phyloP scores from a whole-genome alignment of 1,140 invertebrate genomes.

The Drosophila dunni region DNA sequence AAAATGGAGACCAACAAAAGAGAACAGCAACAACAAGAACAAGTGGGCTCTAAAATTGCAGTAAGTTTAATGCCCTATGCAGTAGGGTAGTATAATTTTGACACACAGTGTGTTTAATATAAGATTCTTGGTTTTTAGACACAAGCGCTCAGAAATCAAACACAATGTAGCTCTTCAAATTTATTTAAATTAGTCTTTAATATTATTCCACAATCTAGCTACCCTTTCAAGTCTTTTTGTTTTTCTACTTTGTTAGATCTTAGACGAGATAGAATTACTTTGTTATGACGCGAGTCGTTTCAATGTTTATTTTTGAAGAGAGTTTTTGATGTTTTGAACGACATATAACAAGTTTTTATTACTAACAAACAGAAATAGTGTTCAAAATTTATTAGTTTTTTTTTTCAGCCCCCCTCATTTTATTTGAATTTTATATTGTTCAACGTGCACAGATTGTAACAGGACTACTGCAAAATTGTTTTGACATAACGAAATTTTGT shows the following conservation, averaged over 20 bases:
- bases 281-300: background rate
- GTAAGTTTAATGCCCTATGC: slow-evolving; percentile 15
- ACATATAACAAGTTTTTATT: slow-evolving; percentile 12
- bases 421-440: slow-evolving; percentile 27
- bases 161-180: background rate
- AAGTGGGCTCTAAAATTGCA: slow-evolving; percentile 21
- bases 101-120: no score
- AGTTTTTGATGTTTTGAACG: slow-evolving; percentile 6
- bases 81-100: no score
- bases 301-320: slow-evolving; percentile 7
- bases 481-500: slow-evolving; percentile 23
- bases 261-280: slow-evolving; percentile 4
- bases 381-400: slow-evolving; percentile 25
- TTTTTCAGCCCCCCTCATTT: background rate
- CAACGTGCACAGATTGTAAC: slow-evolving; percentile 8
- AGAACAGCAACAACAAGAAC: slow-evolving; percentile 20
- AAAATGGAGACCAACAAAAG: slow-evolving; percentile 64
- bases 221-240: background rate
- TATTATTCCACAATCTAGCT: background rate
- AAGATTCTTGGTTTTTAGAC: no score
- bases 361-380: background rate
- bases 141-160: no score
- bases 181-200: background rate
- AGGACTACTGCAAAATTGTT: slow-evolving; percentile 8
- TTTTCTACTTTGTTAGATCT: background rate